Base-by-base conservation (phyloP, 2,797 vertebrate genomes). In the Danio choprae region DNA sequence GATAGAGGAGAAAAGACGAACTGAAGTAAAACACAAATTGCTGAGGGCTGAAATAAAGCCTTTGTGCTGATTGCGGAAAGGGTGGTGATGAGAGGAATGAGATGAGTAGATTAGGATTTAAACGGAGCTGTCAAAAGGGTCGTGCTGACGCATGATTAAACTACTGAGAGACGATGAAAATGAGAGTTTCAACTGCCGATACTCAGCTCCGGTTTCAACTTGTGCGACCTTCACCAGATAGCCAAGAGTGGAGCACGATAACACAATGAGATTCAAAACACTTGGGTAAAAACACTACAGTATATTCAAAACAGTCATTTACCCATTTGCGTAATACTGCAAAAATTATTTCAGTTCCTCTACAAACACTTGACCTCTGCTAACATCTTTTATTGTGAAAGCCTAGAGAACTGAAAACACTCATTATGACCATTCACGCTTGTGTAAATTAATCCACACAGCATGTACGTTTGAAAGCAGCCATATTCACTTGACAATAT, bases 21-120 rank as follows among this genome's bases (percentile, higher is more conserved):
- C 2, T 78, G 56, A 76, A 43, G 22, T 50, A 64, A 74, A 81
- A 63, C 5, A 65, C 53, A 67, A 74, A 80, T 74, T 44, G 43
- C 22, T 48, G 20, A 56, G 16, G 43, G 53, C 40, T 81, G 78
- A 84, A 78, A 84, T 44, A 41, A 60, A 79, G 79, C 59, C 11
- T 58, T 55, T 46, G 18, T 40, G 65, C 68, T 86, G 84, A 89
- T 88, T 85, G 86, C 48, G 20, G 46, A 79, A 74, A 81, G 41
- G 80, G 53, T 77, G 50, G 41, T 56, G 79, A 87, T 79, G 85
- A 89, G 80, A 86, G 71, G 83, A 84, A 87, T 81, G 77, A 86
- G 82, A 87, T 72, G 81, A 40, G 77, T 40, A 68, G 80, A 84
- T 88, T 82, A 81, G 78, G 79, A 81, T 84, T 87, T 86, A 79